Base-by-base conservation (phyloP, 2,797 vertebrate genomes). In the Calcarius lapponicus region DNA sequence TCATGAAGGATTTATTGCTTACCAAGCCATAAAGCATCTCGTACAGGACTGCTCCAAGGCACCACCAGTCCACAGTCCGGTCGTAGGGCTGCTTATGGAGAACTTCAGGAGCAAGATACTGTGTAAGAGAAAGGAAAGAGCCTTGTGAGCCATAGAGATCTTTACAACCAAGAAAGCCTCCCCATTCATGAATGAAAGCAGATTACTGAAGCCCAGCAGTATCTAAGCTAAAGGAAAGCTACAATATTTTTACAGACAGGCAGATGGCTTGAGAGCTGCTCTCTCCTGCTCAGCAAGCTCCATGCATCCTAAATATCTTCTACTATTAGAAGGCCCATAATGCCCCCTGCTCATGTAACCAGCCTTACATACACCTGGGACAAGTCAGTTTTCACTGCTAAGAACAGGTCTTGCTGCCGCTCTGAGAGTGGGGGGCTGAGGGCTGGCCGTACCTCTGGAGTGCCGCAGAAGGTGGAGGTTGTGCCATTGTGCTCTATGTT, bases 21-120 rank as follows among this genome's bases (percentile, higher is more conserved):
- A 99, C 99, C 98, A 99, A 97, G 97, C 99, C 99, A 79, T 99
- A 99, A 17, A 99, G 98, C 99, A 99, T 99, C 97, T 99, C 99
- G 4, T 99, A 99, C 31, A 99, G 97, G 88, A 99, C 99, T 6
- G 99, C 99, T 61, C 99, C 99, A 92, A 99, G 98, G 96, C 99
- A 99, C 99, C 99, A 99, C 99, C 99, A 99, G 98, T 99, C 99
- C 70, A 99, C 99, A 1, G 99, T 99, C 48, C 99, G 97, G 97
- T 99, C 99, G 21, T 99, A 99, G 4, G 99, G 99, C 97, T 99
- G 99, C 98, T 99, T 99, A 96, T 99, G 99, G 79, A 99, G 98
- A 88, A 99, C 99, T 96, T 99, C 99, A 28, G 99, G 99, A 80
- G 99, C 99, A 80, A 99, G 98, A 98, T 99, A 99, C 99, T 99